phyloP scores from a whole-genome alignment of 2,113 vertebrate species.

The Hystrix brachyura region DNA sequence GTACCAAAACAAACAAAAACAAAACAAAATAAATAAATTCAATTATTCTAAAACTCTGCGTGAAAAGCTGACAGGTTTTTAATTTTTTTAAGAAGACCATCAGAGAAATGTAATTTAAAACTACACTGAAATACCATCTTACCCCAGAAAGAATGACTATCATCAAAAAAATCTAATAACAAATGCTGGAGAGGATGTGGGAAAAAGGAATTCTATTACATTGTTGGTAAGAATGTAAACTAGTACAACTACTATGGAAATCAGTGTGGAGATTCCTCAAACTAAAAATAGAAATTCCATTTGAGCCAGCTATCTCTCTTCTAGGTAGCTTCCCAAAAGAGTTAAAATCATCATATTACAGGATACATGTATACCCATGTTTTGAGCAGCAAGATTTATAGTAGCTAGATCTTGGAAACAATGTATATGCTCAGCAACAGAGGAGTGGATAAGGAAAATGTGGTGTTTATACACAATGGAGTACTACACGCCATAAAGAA shows the following conservation, averaged over 20 bases:
- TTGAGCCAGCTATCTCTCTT: not conserved
- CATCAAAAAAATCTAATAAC: not conserved
- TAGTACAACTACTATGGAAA: not conserved
- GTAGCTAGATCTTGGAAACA: not conserved
- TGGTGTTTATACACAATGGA: not conserved
- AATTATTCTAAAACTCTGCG: not conserved
- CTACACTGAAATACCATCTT: not conserved
- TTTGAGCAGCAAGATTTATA: not conserved
- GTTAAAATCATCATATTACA: not conserved
- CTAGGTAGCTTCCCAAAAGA: not conserved
- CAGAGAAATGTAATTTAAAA: not conserved
- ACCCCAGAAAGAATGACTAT: not conserved
- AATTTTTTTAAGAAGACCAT: not conserved
- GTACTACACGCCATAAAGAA: not conserved
- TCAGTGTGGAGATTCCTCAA: not conserved
- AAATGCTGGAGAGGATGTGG: not conserved
- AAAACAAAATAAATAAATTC: not conserved
- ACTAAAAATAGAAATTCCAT: not conserved
- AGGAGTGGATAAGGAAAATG: not conserved
- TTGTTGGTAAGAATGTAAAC: not conserved
- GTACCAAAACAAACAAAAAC: too few species aligned
- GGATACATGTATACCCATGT: not conserved
- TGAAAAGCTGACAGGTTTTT: slow-evolving; percentile 1
- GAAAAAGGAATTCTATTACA: not conserved
- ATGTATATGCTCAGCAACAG: not conserved